Base-by-base conservation (phyloP, 2,797 vertebrate genomes). In the Molossus alvarezi region DNA sequence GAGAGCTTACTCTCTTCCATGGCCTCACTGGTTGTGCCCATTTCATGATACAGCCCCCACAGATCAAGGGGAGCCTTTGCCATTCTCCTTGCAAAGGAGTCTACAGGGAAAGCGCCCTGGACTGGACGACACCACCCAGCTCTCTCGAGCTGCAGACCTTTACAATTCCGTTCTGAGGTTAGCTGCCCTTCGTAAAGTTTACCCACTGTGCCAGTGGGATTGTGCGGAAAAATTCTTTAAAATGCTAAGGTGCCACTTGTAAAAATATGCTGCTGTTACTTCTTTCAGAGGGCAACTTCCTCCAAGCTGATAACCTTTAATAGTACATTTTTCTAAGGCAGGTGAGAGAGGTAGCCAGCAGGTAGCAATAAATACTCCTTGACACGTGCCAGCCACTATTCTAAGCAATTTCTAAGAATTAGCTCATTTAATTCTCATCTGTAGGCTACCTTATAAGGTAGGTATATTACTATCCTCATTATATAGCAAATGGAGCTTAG, bases 331-430 rank as follows among this genome's bases (percentile, higher is more conserved):
- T 85, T 72, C 73, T 76, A 55, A 76, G 58, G 27, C 33, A 81
- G 7, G 6, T 2, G 17, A 79, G 27, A 67, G 45, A 95, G 60
- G 7, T 48, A 90, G 51, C 14, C 25, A 53, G 53, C 0, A 15
- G 10, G 23, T 25, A 72, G 29, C 60, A 87, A 41, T 73, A 84
- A 75, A 33, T 27, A 20, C 1, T 89, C 41, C 27, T 45, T 91
- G 51, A 69, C 51, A 53, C 53, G 10, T 53, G 62, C 27, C 88
- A 90, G 48, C 27, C 60, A 76, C 23, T 62, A 29, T 62, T 73
- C 62, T 93, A 94, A 94, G 27, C 11, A 93, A n/a, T 93, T 86
- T 69, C n/a, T 64, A 80, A 79, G 65, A 71, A 88, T 60, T 45
- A 33, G 17, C 25, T 67, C 21, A 73, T 77, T 85, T 51, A 85